Evolutionary conservation across 2,797 vertebrate genomes (phyloP).

Genomic region (Anisognathus igniventris): DNA sequence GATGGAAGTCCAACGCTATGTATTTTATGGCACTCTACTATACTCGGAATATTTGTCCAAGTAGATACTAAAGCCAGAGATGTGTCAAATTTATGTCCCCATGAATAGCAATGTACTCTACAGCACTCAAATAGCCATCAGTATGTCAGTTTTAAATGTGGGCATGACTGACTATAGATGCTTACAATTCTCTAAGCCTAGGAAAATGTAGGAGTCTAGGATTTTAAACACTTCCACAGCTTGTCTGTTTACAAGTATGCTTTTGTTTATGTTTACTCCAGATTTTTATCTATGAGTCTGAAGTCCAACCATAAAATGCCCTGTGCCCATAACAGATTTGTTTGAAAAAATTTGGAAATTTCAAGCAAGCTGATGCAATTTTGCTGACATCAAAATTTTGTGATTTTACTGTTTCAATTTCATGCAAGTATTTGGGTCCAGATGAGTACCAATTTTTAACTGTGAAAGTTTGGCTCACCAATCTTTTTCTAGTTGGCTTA

Average conservation of each 20-base stretch:
- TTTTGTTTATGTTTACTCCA: neutral
- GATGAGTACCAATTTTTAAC: neutral
- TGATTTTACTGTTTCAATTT: neutral
- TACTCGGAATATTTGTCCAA: neutral
- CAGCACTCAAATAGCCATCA: neutral
- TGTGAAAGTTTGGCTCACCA: neutral
- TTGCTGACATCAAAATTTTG: neutral
- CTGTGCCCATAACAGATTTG: neutral
- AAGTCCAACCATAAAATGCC: neutral
- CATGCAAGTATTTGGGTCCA: neutral
- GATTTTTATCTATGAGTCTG: neutral
- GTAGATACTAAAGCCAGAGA: neutral
- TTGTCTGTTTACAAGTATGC: neutral
- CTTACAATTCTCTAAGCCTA: neutral
- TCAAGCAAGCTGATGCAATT: neutral
- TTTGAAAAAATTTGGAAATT: neutral
- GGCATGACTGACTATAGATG: neutral
- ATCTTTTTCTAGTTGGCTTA: neutral
- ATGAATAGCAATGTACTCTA: neutral
- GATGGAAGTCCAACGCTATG: neutral
- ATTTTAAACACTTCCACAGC: neutral
- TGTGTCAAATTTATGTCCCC: neutral
- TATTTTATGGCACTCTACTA: neutral
- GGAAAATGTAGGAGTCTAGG: neutral
- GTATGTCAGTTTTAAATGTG: neutral